Evolutionary conservation across 2,113 vertebrate species (phyloP).

Genomic region (Ciconia stormi): DNA sequence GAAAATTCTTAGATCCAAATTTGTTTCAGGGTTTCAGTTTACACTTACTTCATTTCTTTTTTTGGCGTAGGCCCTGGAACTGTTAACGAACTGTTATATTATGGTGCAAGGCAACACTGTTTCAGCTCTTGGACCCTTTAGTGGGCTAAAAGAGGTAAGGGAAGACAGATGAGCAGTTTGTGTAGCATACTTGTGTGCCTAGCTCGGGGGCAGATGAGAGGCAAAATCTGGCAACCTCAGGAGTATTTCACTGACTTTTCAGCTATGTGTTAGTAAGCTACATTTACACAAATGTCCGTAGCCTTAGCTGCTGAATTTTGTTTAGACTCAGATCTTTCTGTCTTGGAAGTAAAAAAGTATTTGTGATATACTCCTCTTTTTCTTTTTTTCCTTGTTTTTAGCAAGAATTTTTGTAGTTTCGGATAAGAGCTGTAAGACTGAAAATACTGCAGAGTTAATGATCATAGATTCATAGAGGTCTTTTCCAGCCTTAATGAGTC

Average conservation of each 20-base stretch:
- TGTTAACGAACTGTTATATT: constrained; percentile 94
- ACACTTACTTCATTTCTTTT: neutral
- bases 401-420: neutral
- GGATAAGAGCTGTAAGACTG: neutral
- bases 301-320: neutral
- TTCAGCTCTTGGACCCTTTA: constrained; percentile 88
- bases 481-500: too few relatives aligned
- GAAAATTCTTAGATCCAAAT: neutral
- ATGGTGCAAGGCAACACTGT: constrained; percentile 99
- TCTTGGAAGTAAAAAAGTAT: neutral
- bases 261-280: neutral
- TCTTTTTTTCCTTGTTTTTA: neutral
- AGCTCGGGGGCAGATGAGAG: accelerated
- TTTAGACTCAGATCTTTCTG: neutral
- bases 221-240: neutral
- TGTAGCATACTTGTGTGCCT: neutral
- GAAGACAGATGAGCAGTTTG: neutral
- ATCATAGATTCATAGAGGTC: too few relatives aligned
- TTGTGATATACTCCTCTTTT: neutral
- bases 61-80: constrained; percentile 85
- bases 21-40: neutral
- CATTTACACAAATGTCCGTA: neutral
- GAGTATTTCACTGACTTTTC: neutral
- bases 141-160: constrained; percentile 91
- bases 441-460: neutral